Evolutionary conservation across 2,797 vertebrate genomes (phyloP).

Genomic region (Pseudochirops corinnae): DNA sequence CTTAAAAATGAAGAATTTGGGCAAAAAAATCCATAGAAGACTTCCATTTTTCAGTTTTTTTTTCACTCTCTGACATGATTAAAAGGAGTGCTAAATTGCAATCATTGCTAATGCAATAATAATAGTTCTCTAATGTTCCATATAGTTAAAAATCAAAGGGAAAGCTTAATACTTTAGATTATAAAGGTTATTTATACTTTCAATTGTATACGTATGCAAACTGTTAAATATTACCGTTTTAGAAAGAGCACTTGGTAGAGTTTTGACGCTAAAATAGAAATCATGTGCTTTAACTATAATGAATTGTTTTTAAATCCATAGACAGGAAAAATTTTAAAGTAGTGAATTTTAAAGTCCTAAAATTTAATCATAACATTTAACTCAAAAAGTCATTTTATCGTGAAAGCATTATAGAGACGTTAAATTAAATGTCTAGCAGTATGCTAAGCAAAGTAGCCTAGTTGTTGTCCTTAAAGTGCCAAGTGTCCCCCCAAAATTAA

Average conservation of each 20-base stretch:
- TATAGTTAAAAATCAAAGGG: not conserved
- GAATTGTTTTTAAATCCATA: constrained; percentile 42
- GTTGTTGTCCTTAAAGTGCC: constrained; percentile 53
- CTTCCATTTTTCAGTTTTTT: not conserved
- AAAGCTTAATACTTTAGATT: not conserved
- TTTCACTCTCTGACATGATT: constrained; percentile 26
- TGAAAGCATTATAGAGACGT: constrained; percentile 49
- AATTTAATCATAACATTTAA: constrained; percentile 56
- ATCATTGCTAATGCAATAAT: not conserved
- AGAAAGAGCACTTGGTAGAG: not conserved
- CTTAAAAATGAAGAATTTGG: constrained; percentile 44
- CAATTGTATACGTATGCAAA: not conserved
- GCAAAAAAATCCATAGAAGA: not conserved
- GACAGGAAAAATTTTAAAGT: constrained; percentile 61
- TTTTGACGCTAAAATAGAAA: not conserved
- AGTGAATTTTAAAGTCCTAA: constrained; percentile 27
- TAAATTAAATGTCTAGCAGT: constrained; percentile 51
- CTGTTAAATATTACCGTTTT: not conserved
- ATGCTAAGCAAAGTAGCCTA: constrained; percentile 59
- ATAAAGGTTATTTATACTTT: not conserved
- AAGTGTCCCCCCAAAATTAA: constrained; percentile 60
- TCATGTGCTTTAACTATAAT: constrained; percentile 56
- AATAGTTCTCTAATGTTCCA: not conserved
- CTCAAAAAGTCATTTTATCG: constrained; percentile 58
- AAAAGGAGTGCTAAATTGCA: not conserved